Evolutionary conservation across 2,888 invertebrate genomes (phyloP).

Genomic region (Tholera decimalis): DNA sequence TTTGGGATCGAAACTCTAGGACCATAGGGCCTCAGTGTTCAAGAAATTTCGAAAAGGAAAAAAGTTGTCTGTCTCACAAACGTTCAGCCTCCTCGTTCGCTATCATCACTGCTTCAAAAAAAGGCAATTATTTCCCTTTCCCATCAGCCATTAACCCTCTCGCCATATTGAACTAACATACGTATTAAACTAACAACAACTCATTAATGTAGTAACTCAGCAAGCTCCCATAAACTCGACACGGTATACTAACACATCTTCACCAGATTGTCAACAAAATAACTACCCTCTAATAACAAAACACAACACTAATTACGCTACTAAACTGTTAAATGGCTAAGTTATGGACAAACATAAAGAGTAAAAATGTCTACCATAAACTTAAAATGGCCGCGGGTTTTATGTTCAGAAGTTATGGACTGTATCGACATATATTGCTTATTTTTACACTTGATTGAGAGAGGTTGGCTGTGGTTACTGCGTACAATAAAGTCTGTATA

Average conservation of each 20-base stretch:
- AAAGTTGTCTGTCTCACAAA: no score
- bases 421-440: constrained; percentile 26
- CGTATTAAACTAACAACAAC: background rate
- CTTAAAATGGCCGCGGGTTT: constrained; percentile 45
- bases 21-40: no score
- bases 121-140: no score
- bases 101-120: no score
- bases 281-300: constrained; percentile 34
- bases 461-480: no score
- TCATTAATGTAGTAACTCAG: constrained; percentile 6
- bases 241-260: constrained; percentile 11
- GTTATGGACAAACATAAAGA: constrained; percentile 54
- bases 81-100: no score
- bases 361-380: constrained; percentile 50
- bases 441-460: constrained; percentile 28
- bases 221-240: background rate
- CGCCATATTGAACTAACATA: no score
- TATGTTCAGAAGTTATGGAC: constrained; percentile 41
- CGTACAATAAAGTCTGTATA: no score
- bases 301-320: constrained; percentile 59
- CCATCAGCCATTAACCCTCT: no score
- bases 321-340: constrained; percentile 48
- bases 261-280: constrained; percentile 18
- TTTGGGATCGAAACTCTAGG: no score
- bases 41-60: no score